Base-by-base conservation (phyloP, 2,888 invertebrate genomes). In the Acanthacorydalis orientalis region DNA sequence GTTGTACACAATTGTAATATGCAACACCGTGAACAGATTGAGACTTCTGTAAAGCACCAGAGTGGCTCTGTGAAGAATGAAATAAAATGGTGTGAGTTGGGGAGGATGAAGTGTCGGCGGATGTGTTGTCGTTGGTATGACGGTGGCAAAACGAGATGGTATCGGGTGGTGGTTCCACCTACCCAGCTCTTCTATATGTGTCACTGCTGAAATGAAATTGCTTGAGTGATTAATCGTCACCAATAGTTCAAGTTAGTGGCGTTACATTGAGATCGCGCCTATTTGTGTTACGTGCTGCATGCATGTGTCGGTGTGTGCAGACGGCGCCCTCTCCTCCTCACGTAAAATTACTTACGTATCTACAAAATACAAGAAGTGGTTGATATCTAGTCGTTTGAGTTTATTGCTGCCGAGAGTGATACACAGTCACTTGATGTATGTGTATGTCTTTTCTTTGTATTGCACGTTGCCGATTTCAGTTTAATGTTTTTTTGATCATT, bases 181-280 rank as follows among this genome's bases (percentile, higher is more conserved):
- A 46, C 43, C 15, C 40, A 38, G 52, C 51, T 54, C 23, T 23
- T 23, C 23, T 23, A 23, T 23, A 55, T 54, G 54, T 55, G 52
- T 57, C 54, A 43, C 55, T 56, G 55, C 58, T 55, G 57, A 60
- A 60, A 60, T 60, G 59, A 60, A 62, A 63, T 60, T 61, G 61
- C 58, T 55, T 51, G 56, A 55, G 60, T 62, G 61, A 62, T 62
- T 61, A 62, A 64, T 63, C 59, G 61, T 56, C 51, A 40, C 62
- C 60, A 63, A 63, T 63, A 62, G 62, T 60, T 60, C 23, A 23
- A 23, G 23, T 23, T 23, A 23, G 23, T 23, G 23, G 23, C 23
- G 6, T 23, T 23, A 23, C 23, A 23, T 23, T 23, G 23, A 23
- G 23, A 23, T 23, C 23, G 23, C 23, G 23, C 23, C 23, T 23